Percentiles rank a stretch among this genome's conserved stretches.
phyloP scores from a whole-genome alignment of 2,888 invertebrate species.

The Drosophila stalkeri region DNA sequence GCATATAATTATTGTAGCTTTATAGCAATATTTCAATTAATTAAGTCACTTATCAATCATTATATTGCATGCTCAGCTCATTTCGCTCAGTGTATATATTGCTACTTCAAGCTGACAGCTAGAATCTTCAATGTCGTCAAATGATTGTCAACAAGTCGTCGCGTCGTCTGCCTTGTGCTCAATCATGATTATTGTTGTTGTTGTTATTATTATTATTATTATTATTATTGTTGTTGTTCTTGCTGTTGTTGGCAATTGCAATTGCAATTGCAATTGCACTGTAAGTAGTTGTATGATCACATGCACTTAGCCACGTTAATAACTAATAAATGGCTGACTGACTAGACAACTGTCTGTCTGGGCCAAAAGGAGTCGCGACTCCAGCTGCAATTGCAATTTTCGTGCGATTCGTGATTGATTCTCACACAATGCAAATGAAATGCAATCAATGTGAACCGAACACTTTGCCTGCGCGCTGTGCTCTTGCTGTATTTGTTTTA shows the following conservation, averaged over 20 bases:
- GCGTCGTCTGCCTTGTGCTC: constrained; percentile 76
- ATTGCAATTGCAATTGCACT: constrained; percentile 33
- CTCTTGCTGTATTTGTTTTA: constrained; percentile 30
- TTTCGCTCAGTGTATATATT: constrained; percentile 5
- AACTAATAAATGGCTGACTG: constrained; percentile 62
- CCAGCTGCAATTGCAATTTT: neutral
- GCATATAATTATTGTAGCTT: neutral
- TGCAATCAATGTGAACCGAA: constrained; percentile 64
- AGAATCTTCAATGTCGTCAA: constrained; percentile 44
- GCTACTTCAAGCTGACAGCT: constrained; percentile 7
- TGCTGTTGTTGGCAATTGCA: constrained; percentile 7
- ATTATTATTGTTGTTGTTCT: neutral
- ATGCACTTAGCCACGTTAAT: constrained; percentile 56
- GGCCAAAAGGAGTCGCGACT: constrained; percentile 5
- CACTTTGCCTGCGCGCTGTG: constrained; percentile 37
- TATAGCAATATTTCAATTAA: neutral
- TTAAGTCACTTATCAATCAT: neutral
- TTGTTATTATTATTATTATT: constrained; percentile 23
- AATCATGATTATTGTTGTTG: constrained; percentile 61
- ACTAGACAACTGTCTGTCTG: constrained; percentile 50
- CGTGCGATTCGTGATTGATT: constrained; percentile 64
- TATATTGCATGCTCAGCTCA: neutral
- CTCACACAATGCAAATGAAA: constrained; percentile 78
- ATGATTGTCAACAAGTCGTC: constrained; percentile 67
- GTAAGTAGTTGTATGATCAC: constrained; percentile 54